These are phyloP conservation scores for Bombus superbus DNA, from an alignment of 1,140 invertebrate genomes.

Conservation along the genomic window DNA sequence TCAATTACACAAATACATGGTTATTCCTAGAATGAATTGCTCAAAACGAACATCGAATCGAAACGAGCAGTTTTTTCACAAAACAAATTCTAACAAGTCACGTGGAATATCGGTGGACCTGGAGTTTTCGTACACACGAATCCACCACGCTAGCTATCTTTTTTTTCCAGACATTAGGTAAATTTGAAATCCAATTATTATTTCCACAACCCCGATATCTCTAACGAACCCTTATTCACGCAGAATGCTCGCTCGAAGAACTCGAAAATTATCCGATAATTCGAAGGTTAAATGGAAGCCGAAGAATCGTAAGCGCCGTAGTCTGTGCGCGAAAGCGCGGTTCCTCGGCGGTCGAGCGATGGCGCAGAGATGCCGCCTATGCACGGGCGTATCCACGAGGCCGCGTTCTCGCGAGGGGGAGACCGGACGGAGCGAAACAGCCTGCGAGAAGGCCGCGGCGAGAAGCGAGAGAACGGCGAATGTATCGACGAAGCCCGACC, in stretches of 20 bases:
- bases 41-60: no score
- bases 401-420: constrained; percentile 18
- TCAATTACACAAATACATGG: no score
- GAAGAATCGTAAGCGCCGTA: background rate
- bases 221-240: no score
- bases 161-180: no score
- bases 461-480: constrained; percentile 1
- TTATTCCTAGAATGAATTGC: no score
- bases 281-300: background rate
- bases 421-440: background rate
- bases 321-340: background rate
- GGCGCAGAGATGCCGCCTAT: constrained; percentile 59
- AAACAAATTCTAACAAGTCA: no score
- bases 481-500: background rate
- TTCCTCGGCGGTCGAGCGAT: constrained; percentile 5
- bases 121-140: no score
- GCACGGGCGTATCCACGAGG: constrained; percentile 61
- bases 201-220: no score
- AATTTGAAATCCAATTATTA: no score
- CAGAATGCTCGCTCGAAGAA: background rate
- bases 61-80: no score
- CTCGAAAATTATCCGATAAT: background rate
- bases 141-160: no score
- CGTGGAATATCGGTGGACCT: no score
- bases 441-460: background rate